Evolutionary conservation across 1,140 invertebrate species (phyloP).

Genomic region (Ceratina calcarata): DNA sequence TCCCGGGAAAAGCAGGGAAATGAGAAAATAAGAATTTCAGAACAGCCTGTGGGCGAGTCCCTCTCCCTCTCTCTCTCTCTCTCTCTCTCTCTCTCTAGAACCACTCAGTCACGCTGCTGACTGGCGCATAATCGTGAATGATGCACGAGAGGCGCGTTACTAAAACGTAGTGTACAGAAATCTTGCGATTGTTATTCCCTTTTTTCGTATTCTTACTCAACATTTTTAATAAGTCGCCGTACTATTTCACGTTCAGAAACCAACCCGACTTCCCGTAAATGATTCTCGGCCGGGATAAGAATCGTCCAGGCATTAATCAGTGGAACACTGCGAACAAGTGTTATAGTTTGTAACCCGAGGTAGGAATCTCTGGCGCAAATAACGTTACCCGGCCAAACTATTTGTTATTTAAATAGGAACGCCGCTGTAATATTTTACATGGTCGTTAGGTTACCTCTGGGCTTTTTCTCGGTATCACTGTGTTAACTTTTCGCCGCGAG

Average conservation of each 20-base stretch:
- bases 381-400: neutral
- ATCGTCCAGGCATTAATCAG: neutral
- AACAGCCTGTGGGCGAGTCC: conserved; percentile 39
- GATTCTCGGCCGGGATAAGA: neutral
- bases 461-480: conserved; percentile 1
- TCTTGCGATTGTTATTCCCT: conserved; percentile 35
- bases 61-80: neutral
- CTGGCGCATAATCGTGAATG: conserved; percentile 48
- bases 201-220: conserved; percentile 37
- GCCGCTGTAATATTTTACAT: neutral
- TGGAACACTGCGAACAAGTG: no score
- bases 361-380: neutral
- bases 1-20: conserved; percentile 29
- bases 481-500: neutral
- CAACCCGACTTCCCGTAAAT: neutral
- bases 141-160: conserved; percentile 33
- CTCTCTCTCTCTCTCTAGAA: conserved; percentile 7
- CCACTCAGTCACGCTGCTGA: conserved; percentile 45
- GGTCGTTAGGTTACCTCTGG: conserved; percentile 4
- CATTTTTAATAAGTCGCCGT: conserved; percentile 1
- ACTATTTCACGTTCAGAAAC: no score
- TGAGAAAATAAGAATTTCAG: conserved; percentile 46
- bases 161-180: conserved; percentile 27
- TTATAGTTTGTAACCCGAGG: neutral
- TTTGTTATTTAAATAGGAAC: conserved; percentile 33